Evolutionary conservation across 2,113 vertebrate species (phyloP).

Genomic region (Gracilinanus agilis): DNA sequence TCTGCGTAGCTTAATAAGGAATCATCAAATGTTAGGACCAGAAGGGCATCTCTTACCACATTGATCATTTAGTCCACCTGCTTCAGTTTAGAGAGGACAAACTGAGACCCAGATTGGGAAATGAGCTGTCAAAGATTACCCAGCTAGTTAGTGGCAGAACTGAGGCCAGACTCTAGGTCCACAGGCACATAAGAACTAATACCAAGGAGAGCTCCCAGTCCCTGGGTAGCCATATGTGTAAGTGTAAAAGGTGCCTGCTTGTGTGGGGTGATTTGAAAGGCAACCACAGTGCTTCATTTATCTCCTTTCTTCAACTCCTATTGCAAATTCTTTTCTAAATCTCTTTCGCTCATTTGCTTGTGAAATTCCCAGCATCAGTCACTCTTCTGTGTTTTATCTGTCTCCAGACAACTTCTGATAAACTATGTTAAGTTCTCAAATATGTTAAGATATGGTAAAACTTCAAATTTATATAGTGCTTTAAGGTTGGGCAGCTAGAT

Average conservation of each 20-base stretch:
- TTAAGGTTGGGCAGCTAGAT: neutral
- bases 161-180: neutral
- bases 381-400: neutral
- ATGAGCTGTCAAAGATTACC: neutral
- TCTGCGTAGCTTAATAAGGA: neutral
- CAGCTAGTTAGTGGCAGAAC: neutral
- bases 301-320: neutral
- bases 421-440: neutral
- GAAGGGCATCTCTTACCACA: neutral
- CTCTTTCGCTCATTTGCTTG: constrained; percentile 2
- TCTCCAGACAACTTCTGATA: neutral
- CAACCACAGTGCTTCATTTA: neutral
- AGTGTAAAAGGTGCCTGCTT: neutral
- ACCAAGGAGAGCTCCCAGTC: neutral
- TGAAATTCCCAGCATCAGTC: neutral
- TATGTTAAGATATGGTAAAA: neutral
- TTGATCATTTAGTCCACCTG: neutral
- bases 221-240: neutral
- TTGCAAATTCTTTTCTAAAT: neutral
- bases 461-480: neutral
- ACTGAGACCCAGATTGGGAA: neutral
- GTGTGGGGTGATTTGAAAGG: neutral
- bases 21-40: neutral
- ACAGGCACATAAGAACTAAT: neutral
- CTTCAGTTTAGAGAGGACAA: neutral